Conservation (phyloP, 2,797 vertebrate genomes). For the Rousettus madagascariensis region DNA sequence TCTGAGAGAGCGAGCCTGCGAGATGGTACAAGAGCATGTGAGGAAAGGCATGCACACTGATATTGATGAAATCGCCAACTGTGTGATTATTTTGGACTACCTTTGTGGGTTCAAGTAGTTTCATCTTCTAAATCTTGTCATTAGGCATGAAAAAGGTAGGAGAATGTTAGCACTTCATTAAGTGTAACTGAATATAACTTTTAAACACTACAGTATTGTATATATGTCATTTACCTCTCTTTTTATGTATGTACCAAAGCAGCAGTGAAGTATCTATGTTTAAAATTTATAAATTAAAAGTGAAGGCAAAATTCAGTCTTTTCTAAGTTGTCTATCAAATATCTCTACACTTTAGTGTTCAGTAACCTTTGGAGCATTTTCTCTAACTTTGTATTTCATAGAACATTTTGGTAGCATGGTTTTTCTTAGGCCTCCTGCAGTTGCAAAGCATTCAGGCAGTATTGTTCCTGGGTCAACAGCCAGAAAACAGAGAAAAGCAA, state of each 20-base stretch:
- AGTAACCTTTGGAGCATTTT: background rate
- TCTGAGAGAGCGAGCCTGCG: background rate
- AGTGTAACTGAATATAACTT: background rate
- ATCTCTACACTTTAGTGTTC: background rate
- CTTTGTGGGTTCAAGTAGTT: background rate
- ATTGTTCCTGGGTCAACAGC: slow-evolving; percentile 16
- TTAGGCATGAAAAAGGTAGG: background rate
- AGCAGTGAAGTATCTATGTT: background rate
- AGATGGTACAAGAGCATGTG: background rate
- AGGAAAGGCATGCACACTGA: no score
- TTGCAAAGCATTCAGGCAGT: background rate
- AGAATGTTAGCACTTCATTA: background rate
- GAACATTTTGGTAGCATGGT: background rate
- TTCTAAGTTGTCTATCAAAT: background rate
- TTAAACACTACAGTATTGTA: background rate
- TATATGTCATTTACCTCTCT: background rate
- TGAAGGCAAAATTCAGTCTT: background rate
- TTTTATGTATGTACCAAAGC: background rate
- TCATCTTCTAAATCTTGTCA: background rate
- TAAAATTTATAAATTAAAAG: slow-evolving; percentile 32
- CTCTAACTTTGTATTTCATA: slow-evolving; percentile 16
- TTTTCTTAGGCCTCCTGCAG: background rate
- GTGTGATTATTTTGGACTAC: background rate
- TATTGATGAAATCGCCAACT: background rate
- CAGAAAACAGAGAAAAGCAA: slow-evolving; percentile 26